Evolutionary conservation across 1,140 invertebrate species (phyloP), one percentile per base, ranked within the genome.

Genomic region (Mesaphorura yosii): DNA sequence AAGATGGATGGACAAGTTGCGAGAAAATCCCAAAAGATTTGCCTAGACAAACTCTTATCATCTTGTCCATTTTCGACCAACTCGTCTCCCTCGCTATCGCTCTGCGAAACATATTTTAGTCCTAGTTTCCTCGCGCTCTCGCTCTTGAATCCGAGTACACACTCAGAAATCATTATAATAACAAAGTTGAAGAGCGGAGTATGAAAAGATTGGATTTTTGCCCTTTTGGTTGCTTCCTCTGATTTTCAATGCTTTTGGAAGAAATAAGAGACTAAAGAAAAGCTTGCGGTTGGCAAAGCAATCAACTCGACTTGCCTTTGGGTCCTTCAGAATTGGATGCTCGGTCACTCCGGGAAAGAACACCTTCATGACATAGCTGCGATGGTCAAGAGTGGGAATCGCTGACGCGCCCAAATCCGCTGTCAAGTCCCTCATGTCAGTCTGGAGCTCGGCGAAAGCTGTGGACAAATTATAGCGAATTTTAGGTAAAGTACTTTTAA

Each of bases 361-460:
- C 14, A 98, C 90, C 71, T 96, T 94, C 86, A 96, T 95, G 40
- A 96, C 90, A 68, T 96, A 98, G 66, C 87, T 91, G 47, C 90
- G 83, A 66, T 95, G 91, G 72, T 96, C 90, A 38, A 95, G 72
- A 6, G 89, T 93, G 4, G 94, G 93, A 63, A 98, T 96, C 1
- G 93, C 93, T 7, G 88, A 86, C 58, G 87, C 90, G 70, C 93
- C 88, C 52, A 97, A 75, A 73, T 98, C 91, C 31, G 88, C 91
- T 28, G 90, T 95, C 60, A 98, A 74, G 70, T 98, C 94, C 41
- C 89, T 93, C 87, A 99, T 96, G 71, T 98, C 94, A 1, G 94
- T 99, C 75, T 98, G 95, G 15, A 99, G 75, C 72, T 98, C 95
- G 17, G 93, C 93, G 78, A 98, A 98, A 2, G 94, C 95, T 79